Evolutionary conservation across 2,113 vertebrate species (phyloP).

Genomic region (Brienomyrus longianalis): DNA sequence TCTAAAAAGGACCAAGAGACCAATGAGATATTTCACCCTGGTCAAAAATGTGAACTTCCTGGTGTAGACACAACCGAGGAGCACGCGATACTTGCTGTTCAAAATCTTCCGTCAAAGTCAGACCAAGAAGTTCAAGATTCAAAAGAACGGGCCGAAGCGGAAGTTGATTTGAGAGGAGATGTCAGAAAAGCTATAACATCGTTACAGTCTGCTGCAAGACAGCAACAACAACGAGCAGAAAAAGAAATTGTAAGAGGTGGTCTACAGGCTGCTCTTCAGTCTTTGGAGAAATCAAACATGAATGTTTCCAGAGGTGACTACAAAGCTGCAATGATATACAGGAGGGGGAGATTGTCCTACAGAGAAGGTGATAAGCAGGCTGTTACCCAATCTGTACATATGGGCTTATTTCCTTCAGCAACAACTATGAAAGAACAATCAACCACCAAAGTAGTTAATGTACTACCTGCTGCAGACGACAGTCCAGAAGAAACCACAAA

Average conservation of each 20-base stretch:
- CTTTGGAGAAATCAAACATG: conserved; percentile 72
- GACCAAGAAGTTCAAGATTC: conserved; percentile 69
- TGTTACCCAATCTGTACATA: conserved; percentile 45
- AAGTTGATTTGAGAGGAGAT: conserved; percentile 34
- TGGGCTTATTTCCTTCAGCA: conserved; percentile 60
- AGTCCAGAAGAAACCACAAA: conserved; percentile 25
- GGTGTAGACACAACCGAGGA: background rate
- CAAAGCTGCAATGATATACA: conserved; percentile 77
- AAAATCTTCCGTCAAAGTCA: background rate
- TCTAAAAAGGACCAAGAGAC: background rate
- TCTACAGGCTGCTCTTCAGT: conserved; percentile 70
- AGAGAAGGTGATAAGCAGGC: conserved; percentile 44
- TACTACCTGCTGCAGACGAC: background rate
- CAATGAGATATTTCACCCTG: background rate
- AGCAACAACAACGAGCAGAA: conserved; percentile 47
- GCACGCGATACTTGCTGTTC: background rate
- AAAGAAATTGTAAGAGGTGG: conserved; percentile 59
- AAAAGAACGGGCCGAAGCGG: conserved; percentile 41
- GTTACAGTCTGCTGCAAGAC: conserved; percentile 55
- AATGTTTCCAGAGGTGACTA: conserved; percentile 80
- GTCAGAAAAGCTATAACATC: conserved; percentile 32
- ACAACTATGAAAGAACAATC: conserved; percentile 46
- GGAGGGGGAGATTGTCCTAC: conserved; percentile 60
- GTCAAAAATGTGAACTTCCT: background rate
- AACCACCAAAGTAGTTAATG: conserved; percentile 27